Evolutionary conservation across 30 jellyfish, hydroid and myxozoan species (phyloP).

Genomic region (Clytia hemisphaerica): DNA sequence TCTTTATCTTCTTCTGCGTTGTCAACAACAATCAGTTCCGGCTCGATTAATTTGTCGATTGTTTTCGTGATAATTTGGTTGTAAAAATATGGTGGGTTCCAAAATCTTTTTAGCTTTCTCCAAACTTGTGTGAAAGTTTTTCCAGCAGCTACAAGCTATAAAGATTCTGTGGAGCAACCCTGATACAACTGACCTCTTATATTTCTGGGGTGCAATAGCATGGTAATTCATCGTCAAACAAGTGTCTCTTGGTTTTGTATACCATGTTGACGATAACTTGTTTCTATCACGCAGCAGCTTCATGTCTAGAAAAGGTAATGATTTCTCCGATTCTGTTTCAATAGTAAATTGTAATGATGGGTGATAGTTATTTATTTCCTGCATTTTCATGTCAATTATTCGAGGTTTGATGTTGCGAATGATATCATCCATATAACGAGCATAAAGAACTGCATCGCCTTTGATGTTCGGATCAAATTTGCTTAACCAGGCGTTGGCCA

Average conservation of each 20-base stretch:
- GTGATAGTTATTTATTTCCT: conserved; percentile 20
- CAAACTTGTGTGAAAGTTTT: not conserved
- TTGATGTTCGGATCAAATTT: conserved; percentile 19
- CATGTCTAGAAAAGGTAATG: conserved; percentile 41
- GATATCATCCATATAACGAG: conserved; percentile 25
- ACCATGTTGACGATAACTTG: conserved; percentile 22
- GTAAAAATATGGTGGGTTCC: conserved; percentile 8
- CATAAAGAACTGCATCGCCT: conserved; percentile 13
- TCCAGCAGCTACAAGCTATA: not conserved
- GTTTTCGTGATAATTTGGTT: not conserved
- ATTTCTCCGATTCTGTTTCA: conserved; percentile 5
- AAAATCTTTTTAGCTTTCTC: not conserved
- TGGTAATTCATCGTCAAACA: not conserved
- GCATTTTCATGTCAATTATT: conserved; percentile 15
- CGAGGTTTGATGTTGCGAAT: conserved; percentile 9
- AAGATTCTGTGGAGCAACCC: not conserved
- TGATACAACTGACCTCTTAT: not conserved
- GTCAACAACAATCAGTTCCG: too few species aligned
- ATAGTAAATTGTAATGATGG: conserved; percentile 27
- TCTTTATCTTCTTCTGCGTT: too few species aligned
- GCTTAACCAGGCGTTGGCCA: conserved; percentile 30
- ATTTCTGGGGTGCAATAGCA: not conserved
- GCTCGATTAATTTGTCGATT: too few species aligned
- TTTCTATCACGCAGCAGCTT: not conserved
- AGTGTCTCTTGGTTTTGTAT: conserved; percentile 2